Evolutionary conservation across 2,888 invertebrate species (phyloP), one percentile per base, ranked within the genome.

Genomic region (Cotesia congregata): DNA sequence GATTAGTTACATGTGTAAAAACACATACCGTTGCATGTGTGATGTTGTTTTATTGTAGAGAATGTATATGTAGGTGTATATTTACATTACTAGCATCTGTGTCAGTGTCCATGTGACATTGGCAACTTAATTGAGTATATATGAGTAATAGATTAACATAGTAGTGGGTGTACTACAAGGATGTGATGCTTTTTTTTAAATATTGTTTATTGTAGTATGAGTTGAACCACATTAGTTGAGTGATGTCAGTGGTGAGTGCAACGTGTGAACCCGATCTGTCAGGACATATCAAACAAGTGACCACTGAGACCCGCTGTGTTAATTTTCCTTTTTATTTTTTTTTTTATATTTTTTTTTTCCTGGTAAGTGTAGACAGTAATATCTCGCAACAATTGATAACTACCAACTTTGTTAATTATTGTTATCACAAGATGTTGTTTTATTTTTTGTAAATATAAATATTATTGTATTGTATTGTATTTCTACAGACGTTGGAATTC

Each of bases 41-140:
- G 12, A 12, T 50, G 50, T 12, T 12, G 50, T 12, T 12, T 3
- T 50, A 12, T 50, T 30, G 30, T 3, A 30, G 30, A 30, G 12
- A 50, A 50, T 50, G 50, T 50, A 12, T 12, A 4, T 50, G 50
- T 9, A 12, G 9, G 50, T 50, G 50, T 50, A 50, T 50, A 50
- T 50, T 50, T 50, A 50, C 12, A 4, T 50, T 4, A 12, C 12
- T 50, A 12, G 6, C 9, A 6, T 12, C 7, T 50, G 50, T 50
- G 50, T 50, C 50, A 50, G 50, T 50, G 50, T 50, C 50, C 50
- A 50, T 50, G 50, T 50, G 50, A 50, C 50, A 50, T 50, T 50
- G 50, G 50, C 50, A 50, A 50, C 50, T 50, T 12, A 50, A 50
- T 50, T 50, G 50, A 12, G 12, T 50, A 12, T 50, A 50, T 4